Evolutionary conservation across 2,113 vertebrate species (phyloP).

Genomic region (Aspiorhynchus laticeps): DNA sequence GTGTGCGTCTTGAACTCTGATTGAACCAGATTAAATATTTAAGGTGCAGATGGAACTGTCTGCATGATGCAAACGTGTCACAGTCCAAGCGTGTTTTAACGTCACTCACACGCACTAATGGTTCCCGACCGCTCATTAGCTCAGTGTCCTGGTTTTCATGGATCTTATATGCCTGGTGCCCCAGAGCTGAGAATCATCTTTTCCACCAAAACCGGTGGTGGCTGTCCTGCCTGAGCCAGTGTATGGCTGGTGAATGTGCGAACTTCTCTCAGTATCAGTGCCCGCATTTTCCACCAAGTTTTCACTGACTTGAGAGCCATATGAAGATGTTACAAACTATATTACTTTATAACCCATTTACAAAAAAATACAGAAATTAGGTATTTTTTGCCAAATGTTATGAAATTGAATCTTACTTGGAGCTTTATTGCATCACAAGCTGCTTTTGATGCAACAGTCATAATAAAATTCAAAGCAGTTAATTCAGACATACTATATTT

Average conservation of each 20-base stretch:
- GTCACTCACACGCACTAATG: conserved; percentile 96
- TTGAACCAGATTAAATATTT: conserved; percentile 99
- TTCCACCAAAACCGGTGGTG: background rate
- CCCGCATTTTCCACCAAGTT: background rate
- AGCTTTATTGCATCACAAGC: background rate
- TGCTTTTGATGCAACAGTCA: background rate
- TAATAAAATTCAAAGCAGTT: background rate
- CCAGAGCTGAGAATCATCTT: conserved; percentile 76
- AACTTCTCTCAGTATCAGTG: background rate
- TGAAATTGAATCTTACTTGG: background rate
- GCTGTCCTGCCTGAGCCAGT: background rate
- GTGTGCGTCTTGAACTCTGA: conserved; percentile 89
- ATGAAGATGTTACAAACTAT: background rate
- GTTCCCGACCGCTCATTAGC: conserved; percentile 91
- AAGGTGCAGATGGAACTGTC: conserved; percentile 99
- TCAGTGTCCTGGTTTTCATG: conserved; percentile 88
- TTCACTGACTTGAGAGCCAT: background rate
- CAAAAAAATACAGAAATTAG: background rate
- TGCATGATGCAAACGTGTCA: conserved; percentile 96
- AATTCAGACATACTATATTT: background rate
- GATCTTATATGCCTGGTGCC: conserved; percentile 91
- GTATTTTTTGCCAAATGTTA: background rate
- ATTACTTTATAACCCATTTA: background rate
- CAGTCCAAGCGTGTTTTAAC: conserved; percentile 96
- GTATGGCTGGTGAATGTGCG: background rate